phyloP scores from a whole-genome alignment of 2,888 invertebrate species.

The Drosophila fulvimacula region DNA sequence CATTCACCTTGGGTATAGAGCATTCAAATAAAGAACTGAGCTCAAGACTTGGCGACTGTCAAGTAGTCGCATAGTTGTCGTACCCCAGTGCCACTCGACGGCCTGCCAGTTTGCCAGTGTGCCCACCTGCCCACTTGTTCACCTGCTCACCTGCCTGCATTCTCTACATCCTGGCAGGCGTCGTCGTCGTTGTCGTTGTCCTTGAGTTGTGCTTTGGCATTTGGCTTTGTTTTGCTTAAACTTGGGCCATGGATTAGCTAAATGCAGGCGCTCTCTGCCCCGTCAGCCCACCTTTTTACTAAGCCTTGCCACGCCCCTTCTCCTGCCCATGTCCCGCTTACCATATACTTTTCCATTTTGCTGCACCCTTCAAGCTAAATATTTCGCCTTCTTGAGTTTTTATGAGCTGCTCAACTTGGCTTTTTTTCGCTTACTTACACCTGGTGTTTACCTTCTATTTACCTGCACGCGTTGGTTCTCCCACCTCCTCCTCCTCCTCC shows the following conservation, averaged over 20 bases:
- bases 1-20: not conserved
- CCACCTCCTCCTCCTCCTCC: not conserved
- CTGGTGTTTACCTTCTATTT: slow-evolving; percentile 62
- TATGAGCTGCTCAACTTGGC: slow-evolving; percentile 70
- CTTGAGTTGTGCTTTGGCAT: slow-evolving; percentile 57
- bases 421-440: slow-evolving; percentile 61
- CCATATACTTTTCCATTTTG: slow-evolving; percentile 21
- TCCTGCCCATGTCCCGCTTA: not conserved
- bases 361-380: slow-evolving; percentile 67
- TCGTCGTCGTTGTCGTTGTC: slow-evolving; percentile 13
- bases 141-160: slow-evolving; percentile 18
- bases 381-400: slow-evolving; percentile 71
- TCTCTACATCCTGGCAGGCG: slow-evolving; percentile 15
- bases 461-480: slow-evolving; percentile 27
- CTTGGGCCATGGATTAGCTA: slow-evolving; percentile 73
- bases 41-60: slow-evolving; percentile 66
- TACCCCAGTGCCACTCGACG: slow-evolving; percentile 48
- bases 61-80: slow-evolving; percentile 66
- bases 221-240: slow-evolving; percentile 67
- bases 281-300: slow-evolving; percentile 3
- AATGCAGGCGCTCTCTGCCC: slow-evolving; percentile 52
- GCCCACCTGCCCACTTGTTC: not conserved
- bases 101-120: slow-evolving; percentile 19
- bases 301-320: not conserved
- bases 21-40: slow-evolving; percentile 49